Conservation (phyloP, 1,140 invertebrate species). For the Drosophila yakuba region DNA sequence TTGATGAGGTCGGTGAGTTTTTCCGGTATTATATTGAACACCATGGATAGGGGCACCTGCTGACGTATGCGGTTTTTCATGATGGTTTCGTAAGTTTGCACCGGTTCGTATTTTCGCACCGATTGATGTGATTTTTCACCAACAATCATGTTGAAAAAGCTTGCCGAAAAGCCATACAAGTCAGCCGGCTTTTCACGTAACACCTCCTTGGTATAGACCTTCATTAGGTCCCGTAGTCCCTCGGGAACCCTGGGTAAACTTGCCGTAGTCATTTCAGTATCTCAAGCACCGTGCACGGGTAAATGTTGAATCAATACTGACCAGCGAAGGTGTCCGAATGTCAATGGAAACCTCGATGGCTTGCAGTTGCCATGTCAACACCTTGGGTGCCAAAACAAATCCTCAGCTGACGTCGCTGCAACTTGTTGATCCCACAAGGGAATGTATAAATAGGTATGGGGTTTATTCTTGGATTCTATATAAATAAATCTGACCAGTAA, state of each 20-base stretch:
- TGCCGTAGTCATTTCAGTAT: conserved; percentile 57
- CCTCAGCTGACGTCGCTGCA: conserved; percentile 23
- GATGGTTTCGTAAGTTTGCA: conserved; percentile 64
- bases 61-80: conserved; percentile 61
- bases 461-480: conserved; percentile 14
- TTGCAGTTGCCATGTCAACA: conserved; percentile 68
- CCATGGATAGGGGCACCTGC: conserved; percentile 68
- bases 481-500: background rate
- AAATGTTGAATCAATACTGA: conserved; percentile 75
- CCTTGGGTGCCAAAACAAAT: conserved; percentile 53
- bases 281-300: conserved; percentile 28
- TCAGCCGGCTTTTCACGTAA: conserved; percentile 85
- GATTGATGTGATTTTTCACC: conserved; percentile 70
- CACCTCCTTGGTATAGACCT: conserved; percentile 86
- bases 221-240: conserved; percentile 86
- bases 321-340: conserved; percentile 25
- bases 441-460: background rate
- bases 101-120: conserved; percentile 53
- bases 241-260: conserved; percentile 85
- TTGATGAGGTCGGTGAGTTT: conserved; percentile 86
- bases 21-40: conserved; percentile 85
- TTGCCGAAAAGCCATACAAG: conserved; percentile 85
- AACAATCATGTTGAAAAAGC: conserved; percentile 85
- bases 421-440: conserved; percentile 21
- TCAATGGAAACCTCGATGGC: conserved; percentile 40